phyloP scores from a whole-genome alignment of 2,888 invertebrate species.

The Drosophila fungiperda region DNA sequence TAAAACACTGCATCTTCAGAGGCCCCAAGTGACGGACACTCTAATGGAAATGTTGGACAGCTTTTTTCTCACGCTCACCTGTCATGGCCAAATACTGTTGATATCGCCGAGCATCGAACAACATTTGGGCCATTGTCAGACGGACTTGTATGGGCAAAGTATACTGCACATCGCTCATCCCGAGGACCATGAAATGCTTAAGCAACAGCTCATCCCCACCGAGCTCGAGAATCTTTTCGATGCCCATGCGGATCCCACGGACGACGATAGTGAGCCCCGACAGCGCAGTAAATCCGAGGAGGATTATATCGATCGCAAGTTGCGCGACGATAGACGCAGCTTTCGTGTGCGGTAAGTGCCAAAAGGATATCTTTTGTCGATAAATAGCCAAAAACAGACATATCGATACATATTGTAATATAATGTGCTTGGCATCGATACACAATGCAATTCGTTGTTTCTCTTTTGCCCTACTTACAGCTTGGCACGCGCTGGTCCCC shows the following conservation, averaged over 20 bases:
- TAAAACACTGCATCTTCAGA: constrained; percentile 86
- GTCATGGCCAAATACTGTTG: constrained; percentile 93
- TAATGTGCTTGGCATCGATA: background rate
- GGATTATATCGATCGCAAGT: constrained; percentile 82
- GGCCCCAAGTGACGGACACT: constrained; percentile 87
- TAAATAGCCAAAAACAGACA: background rate
- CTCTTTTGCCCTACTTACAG: constrained; percentile 56
- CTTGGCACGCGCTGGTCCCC: constrained; percentile 89
- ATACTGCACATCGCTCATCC: constrained; percentile 92
- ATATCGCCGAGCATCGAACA: constrained; percentile 94
- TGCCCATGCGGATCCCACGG: constrained; percentile 84
- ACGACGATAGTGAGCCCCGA: constrained; percentile 86
- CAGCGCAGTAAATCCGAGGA: constrained; percentile 85
- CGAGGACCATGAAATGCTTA: constrained; percentile 91
- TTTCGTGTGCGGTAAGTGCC: constrained; percentile 86
- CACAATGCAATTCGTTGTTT: background rate
- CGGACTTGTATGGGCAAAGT: constrained; percentile 93
- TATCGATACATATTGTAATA: constrained; percentile 1
- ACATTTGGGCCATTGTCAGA: constrained; percentile 93
- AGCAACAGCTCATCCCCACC: constrained; percentile 88
- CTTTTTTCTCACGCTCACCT: constrained; percentile 92
- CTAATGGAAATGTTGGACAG: constrained; percentile 90
- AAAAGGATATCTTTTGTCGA: background rate
- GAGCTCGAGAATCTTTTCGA: constrained; percentile 85
- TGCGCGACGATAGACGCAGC: constrained; percentile 86